Percentiles rank a stretch among this genome's conserved stretches.
Conservation (phyloP, 2,797 vertebrate genomes). For the Tokudaia muenninki region DNA sequence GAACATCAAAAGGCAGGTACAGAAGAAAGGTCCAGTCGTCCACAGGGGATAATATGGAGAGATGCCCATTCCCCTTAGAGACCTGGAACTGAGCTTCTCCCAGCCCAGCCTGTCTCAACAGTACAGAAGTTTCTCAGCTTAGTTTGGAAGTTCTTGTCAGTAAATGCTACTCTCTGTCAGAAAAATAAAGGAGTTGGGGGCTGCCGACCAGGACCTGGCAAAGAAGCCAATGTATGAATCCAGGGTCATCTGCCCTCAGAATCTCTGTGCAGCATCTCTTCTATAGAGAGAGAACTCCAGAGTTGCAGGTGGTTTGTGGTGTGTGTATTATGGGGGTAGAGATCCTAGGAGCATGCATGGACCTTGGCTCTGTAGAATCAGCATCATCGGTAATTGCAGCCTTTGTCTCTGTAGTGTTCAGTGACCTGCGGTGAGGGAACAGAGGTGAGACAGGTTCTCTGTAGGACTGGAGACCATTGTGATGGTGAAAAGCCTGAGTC, state of each 20-base stretch:
- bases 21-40: neutral
- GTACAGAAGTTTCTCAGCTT: neutral
- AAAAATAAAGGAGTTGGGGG: neutral
- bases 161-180: neutral
- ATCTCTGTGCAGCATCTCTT: neutral
- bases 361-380: neutral
- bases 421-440: slow-evolving; percentile 96
- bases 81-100: neutral
- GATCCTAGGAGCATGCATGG: rapidly evolving
- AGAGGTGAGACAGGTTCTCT: slow-evolving; percentile 92
- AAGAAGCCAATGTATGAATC: neutral
- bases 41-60: rapidly evolving
- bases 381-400: rapidly evolving
- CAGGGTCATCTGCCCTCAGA: neutral
- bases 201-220: rapidly evolving
- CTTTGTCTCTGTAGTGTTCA: slow-evolving; percentile 91
- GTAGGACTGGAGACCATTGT: slow-evolving; percentile 93
- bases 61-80: neutral
- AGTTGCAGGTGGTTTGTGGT: neutral
- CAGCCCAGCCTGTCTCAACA: neutral
- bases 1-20: neutral
- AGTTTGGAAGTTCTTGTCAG: neutral
- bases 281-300: neutral
- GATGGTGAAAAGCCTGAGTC: slow-evolving; percentile 92
- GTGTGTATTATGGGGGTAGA: neutral